These are phyloP conservation scores for Lottia gigantea DNA, from an alignment of 2,888 invertebrate species.

Conservation along the genomic window DNA sequence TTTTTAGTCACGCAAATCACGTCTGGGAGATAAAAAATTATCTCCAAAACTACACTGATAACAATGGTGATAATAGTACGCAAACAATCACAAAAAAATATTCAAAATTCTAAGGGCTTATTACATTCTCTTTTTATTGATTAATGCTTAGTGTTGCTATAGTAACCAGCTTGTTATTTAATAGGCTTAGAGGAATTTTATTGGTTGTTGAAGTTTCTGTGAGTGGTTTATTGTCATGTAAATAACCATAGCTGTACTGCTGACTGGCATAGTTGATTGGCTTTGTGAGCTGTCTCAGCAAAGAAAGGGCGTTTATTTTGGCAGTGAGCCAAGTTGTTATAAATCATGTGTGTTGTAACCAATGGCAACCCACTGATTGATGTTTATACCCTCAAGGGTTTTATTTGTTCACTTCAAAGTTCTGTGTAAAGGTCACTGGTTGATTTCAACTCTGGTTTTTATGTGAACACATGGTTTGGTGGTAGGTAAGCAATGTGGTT, in stretches of 20 bases:
- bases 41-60: no score
- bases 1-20: no score
- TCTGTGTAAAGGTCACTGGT: background rate
- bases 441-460: background rate
- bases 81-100: no score
- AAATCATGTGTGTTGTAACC: background rate
- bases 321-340: background rate
- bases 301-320: conserved; percentile 5
- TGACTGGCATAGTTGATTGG: background rate
- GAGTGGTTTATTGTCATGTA: no score
- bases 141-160: no score
- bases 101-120: no score
- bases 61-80: no score
- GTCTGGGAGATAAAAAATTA: no score
- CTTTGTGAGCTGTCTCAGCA: background rate
- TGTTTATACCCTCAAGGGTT: background rate
- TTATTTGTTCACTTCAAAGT: background rate
- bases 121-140: no score
- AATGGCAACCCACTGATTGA: conserved; percentile 3
- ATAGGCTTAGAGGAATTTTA: no score
- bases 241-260: background rate
- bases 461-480: background rate
- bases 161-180: no score
- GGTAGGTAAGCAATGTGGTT: background rate
- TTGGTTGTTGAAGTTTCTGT: no score